phyloP scores from a whole-genome alignment of 2,888 invertebrate species.

The Acronicta aceris region DNA sequence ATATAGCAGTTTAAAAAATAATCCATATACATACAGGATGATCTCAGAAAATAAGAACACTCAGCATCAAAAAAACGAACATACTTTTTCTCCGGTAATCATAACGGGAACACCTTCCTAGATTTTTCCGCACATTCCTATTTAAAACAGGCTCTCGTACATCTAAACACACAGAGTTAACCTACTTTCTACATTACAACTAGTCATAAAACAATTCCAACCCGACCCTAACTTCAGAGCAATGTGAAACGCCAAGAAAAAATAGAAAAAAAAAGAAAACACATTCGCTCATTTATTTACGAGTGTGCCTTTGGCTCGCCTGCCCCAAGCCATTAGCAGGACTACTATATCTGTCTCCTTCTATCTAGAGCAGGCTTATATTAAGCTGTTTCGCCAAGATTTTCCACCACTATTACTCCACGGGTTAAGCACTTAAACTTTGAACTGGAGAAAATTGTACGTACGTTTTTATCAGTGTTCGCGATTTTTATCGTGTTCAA shows the following conservation, averaged over 20 bases:
- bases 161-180: slow-evolving; percentile 57
- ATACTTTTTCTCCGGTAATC: no score
- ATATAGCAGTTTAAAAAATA: no score
- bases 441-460: slow-evolving; percentile 62
- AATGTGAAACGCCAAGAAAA: slow-evolving; percentile 61
- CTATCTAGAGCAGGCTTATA: slow-evolving; percentile 59
- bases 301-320: slow-evolving; percentile 76
- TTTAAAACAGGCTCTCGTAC: slow-evolving; percentile 43
- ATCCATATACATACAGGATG: no score
- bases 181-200: slow-evolving; percentile 58
- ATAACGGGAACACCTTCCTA: slow-evolving; percentile 17
- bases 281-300: slow-evolving; percentile 81
- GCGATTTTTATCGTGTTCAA: slow-evolving; percentile 52
- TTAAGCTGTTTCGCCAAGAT: slow-evolving; percentile 74
- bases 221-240: slow-evolving; percentile 55
- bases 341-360: slow-evolving; percentile 72
- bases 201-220: slow-evolving; percentile 63
- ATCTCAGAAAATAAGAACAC: no score
- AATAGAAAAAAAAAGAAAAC: slow-evolving; percentile 70
- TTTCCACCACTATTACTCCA: slow-evolving; percentile 69
- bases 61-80: no score
- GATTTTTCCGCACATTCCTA: slow-evolving; percentile 36
- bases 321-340: slow-evolving; percentile 78
- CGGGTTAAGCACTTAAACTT: slow-evolving; percentile 75
- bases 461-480: slow-evolving; percentile 55